Evolutionary conservation across 2,797 vertebrate species (phyloP).

Genomic region (Pangasius larnaudii): DNA sequence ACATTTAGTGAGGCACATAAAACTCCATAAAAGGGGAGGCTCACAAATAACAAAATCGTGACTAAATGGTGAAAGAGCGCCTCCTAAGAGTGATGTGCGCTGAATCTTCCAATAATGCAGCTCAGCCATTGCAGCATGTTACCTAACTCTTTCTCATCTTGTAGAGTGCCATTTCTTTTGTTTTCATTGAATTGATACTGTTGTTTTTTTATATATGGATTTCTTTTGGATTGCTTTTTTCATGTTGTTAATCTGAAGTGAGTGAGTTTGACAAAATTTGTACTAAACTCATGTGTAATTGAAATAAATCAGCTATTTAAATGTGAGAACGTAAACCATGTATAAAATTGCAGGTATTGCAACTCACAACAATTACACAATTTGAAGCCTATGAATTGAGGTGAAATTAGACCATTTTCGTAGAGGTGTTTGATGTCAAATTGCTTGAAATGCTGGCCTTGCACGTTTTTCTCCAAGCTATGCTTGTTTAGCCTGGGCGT

Average conservation of each 20-base stretch:
- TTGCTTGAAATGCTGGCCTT: background rate
- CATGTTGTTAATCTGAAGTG: background rate
- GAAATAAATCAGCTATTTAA: background rate
- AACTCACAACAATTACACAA: background rate
- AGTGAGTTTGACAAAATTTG: background rate
- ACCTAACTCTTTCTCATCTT: background rate
- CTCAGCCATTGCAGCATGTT: background rate
- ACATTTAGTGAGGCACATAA: background rate
- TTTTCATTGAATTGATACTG: background rate
- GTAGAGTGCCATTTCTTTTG: background rate
- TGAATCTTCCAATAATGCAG: background rate
- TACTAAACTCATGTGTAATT: no score
- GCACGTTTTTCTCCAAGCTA: conserved; percentile 9
- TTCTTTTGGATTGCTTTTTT: background rate
- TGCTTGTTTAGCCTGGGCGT: conserved; percentile 58
- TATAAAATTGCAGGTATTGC: background rate
- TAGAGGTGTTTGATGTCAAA: background rate
- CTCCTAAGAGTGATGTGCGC: background rate
- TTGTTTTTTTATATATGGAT: background rate
- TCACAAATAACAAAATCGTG: background rate
- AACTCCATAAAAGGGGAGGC: background rate
- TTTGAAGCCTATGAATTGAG: no score
- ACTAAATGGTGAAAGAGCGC: background rate
- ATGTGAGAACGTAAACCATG: background rate
- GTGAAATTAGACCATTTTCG: background rate